Conservation (phyloP, 30 jellyfish, hydroid and myxozoan genomes). For the Turritopsis rubra region DNA sequence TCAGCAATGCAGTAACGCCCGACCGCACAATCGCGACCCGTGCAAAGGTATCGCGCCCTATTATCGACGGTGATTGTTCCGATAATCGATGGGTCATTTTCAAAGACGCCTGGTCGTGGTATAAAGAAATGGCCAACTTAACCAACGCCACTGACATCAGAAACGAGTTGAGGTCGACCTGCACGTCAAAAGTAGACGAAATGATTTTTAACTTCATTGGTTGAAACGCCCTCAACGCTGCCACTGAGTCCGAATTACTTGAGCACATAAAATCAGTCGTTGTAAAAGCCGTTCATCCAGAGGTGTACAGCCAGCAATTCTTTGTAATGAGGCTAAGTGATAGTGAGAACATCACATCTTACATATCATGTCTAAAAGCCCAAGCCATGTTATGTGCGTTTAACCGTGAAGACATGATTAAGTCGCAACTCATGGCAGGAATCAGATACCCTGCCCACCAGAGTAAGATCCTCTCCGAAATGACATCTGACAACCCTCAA, state of each 20-base stretch:
- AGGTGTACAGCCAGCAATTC: neutral
- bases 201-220: slow-evolving; percentile 25
- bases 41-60: neutral
- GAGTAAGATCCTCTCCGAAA: neutral
- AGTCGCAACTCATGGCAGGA: neutral
- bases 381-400: slow-evolving; percentile 5
- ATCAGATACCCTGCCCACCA: neutral
- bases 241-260: neutral
- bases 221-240: neutral
- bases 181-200: slow-evolving; percentile 24
- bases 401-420: neutral
- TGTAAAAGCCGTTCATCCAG: slow-evolving; percentile 9
- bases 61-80: slow-evolving; percentile 4
- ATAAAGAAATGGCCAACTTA: slow-evolving; percentile 32
- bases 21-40: no score
- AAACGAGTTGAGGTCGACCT: slow-evolving; percentile 34
- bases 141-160: slow-evolving; percentile 8
- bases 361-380: neutral
- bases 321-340: neutral
- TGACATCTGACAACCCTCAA: no score
- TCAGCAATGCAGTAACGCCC: no score
- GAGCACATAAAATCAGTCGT: neutral
- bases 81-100: slow-evolving; percentile 28
- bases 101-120: slow-evolving; percentile 33
- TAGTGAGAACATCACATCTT: neutral